Evolutionary conservation across 2,888 invertebrate species (phyloP).

Genomic region (Acleris holmiana): DNA sequence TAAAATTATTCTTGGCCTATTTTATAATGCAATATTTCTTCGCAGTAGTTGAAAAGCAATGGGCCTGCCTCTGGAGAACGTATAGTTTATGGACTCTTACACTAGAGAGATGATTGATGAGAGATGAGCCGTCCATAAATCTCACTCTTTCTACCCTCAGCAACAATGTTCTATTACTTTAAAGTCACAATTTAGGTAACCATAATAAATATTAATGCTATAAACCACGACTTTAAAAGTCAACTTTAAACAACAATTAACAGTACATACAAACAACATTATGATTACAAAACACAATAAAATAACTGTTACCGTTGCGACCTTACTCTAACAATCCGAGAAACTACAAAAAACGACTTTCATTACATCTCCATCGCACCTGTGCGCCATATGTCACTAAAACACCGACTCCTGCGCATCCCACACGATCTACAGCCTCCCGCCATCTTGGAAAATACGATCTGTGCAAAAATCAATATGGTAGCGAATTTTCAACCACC

Average conservation of each 20-base stretch:
- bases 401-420: slow-evolving; percentile 56
- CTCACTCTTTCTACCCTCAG: too few relatives aligned
- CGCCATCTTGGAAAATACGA: slow-evolving; percentile 47
- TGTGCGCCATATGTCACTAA: slow-evolving; percentile 62
- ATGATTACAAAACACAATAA: background rate
- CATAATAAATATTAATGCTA: too few relatives aligned
- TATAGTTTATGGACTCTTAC: too few relatives aligned
- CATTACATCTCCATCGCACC: slow-evolving; percentile 39
- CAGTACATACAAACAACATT: background rate
- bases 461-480: slow-evolving; percentile 56
- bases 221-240: too few relatives aligned
- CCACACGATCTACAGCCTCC: slow-evolving; percentile 38
- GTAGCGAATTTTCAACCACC: slow-evolving; percentile 54
- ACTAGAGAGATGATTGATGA: too few relatives aligned
- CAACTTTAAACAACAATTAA: background rate
- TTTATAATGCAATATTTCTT: too few relatives aligned
- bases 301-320: slow-evolving; percentile 1
- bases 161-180: too few relatives aligned
- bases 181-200: too few relatives aligned
- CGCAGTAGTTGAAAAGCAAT: too few relatives aligned
- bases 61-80: too few relatives aligned
- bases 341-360: slow-evolving; percentile 39
- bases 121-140: too few relatives aligned
- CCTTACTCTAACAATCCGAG: slow-evolving; percentile 36
- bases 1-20: too few relatives aligned